Percentiles rank a stretch among this genome's conserved stretches.
These are phyloP conservation scores for Leptura quadrifasciata DNA, from an alignment of 2,888 invertebrate genomes.

Conservation along the genomic window DNA sequence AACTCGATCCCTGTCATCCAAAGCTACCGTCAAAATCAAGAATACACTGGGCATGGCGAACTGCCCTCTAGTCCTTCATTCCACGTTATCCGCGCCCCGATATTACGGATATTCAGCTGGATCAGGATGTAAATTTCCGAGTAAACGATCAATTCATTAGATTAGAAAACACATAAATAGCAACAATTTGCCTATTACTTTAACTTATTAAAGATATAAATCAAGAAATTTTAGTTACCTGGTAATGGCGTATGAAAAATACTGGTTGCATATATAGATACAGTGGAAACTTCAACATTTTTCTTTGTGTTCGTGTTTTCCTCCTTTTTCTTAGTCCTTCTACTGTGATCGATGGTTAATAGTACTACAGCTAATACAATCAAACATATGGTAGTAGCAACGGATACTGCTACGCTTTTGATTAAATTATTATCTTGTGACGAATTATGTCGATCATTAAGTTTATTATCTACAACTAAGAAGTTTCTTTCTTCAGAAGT, in stretches of 20 bases:
- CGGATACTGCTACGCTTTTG: slow-evolving; percentile 23
- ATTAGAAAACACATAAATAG: no score
- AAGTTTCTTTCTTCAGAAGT: not conserved
- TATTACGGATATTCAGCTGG: no score
- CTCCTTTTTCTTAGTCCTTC: slow-evolving; percentile 72
- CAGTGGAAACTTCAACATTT: slow-evolving; percentile 72
- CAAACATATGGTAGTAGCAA: slow-evolving; percentile 17
- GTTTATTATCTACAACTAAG: not conserved
- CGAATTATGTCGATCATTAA: not conserved
- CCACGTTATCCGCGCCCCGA: no score
- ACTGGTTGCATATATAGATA: slow-evolving; percentile 74
- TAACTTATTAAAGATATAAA: no score
- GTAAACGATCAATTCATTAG: no score
- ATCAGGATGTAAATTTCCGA: no score
- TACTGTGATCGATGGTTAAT: not conserved
- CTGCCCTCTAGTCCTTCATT: no score
- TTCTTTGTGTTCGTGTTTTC: slow-evolving; percentile 75
- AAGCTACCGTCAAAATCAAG: no score
- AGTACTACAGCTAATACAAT: slow-evolving; percentile 27
- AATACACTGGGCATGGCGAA: no score
- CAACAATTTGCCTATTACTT: no score
- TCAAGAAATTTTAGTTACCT: slow-evolving; percentile 69
- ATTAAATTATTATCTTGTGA: slow-evolving; percentile 20
- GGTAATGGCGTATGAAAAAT: slow-evolving; percentile 78
- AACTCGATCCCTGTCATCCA: no score